Conservation (phyloP, 2,888 invertebrate genomes). For the Synanthedon andrenaeformis region DNA sequence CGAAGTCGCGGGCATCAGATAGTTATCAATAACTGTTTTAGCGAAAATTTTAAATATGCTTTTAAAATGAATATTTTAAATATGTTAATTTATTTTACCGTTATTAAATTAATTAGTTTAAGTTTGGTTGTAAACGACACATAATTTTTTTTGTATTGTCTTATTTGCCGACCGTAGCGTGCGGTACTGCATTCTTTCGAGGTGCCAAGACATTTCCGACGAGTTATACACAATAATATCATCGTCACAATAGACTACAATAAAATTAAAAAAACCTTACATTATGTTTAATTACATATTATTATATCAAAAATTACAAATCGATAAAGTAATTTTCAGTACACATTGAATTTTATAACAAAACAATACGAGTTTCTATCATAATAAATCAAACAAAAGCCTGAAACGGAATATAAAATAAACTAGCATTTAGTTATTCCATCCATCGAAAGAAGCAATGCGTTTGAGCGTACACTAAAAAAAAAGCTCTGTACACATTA, state of each 20-base stretch:
- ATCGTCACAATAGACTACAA: constrained; percentile 29
- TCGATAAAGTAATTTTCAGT: constrained; percentile 14
- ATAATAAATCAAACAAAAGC: constrained; percentile 35
- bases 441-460: constrained; percentile 9
- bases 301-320: constrained; percentile 19
- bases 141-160: too few relatives aligned
- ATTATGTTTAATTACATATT: constrained; percentile 35
- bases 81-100: too few relatives aligned
- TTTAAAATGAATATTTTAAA: too few relatives aligned
- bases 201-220: too few relatives aligned
- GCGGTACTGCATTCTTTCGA: too few relatives aligned
- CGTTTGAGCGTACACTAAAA: constrained; percentile 15
- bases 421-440: constrained; percentile 56
- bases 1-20: too few relatives aligned
- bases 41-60: too few relatives aligned
- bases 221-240: too few relatives aligned
- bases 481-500: constrained; percentile 53
- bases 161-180: too few relatives aligned
- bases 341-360: constrained; percentile 25
- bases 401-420: constrained; percentile 21
- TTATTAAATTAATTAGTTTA: too few relatives aligned
- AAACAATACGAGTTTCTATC: constrained; percentile 40
- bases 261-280: constrained; percentile 33
- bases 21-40: too few relatives aligned
- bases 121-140: too few relatives aligned